Percentiles rank a stretch among this genome's conserved stretches.
Conservation (phyloP, 2,113 vertebrate genomes). For the Harpagus bidentatus region DNA sequence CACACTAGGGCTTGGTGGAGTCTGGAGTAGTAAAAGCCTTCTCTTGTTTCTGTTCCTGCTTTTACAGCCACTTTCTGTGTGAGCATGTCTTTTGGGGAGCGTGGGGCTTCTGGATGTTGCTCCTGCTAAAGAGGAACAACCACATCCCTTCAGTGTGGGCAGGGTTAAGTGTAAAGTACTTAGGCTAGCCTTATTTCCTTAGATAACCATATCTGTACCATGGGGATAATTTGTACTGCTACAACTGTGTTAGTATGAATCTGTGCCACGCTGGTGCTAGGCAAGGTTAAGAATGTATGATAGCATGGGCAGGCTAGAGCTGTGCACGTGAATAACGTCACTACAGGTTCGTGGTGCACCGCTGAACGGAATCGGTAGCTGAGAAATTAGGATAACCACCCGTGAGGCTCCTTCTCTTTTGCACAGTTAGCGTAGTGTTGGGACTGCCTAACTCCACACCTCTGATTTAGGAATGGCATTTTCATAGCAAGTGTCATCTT, state of each 20-base stretch:
- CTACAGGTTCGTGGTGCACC: not conserved
- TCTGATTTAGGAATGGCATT: not conserved
- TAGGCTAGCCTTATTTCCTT: not conserved
- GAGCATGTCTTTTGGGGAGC: not conserved
- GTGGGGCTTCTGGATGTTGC: not conserved
- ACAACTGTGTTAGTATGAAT: not conserved
- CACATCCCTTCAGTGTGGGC: not conserved
- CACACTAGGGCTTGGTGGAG: not conserved
- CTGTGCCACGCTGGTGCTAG: accelerated
- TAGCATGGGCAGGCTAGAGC: not conserved
- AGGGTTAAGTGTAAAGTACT: not conserved
- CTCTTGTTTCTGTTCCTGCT: not conserved
- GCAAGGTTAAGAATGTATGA: not conserved
- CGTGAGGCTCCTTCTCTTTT: not conserved
- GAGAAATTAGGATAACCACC: not conserved
- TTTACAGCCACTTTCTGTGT: not conserved
- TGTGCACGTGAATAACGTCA: accelerated
- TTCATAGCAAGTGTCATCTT: not conserved
- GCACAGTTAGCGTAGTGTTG: not conserved
- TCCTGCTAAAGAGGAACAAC: not conserved
- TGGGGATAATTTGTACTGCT: not conserved
- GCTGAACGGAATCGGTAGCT: not conserved
- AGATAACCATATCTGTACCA: not conserved
- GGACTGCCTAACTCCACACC: not conserved
- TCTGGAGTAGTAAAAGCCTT: not conserved